Percentiles rank a stretch among this genome's conserved stretches.
phyloP scores from a whole-genome alignment of 2,888 invertebrate species.

The Drymonia ruficornis region DNA sequence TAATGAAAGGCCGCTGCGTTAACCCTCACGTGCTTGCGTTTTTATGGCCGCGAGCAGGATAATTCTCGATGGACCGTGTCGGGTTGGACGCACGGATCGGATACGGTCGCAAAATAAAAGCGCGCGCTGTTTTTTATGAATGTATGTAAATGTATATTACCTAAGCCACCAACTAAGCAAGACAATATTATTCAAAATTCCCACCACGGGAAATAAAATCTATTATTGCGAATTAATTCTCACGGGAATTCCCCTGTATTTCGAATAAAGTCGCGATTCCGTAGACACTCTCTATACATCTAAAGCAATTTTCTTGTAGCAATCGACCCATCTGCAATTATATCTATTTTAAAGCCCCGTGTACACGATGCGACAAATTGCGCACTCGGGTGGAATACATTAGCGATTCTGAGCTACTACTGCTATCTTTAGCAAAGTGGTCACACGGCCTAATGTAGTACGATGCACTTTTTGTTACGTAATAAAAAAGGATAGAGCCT shows the following conservation, averaged over 20 bases:
- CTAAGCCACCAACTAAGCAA: too few species aligned
- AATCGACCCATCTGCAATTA: not conserved
- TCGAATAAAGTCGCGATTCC: too few species aligned
- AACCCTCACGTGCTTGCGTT: slow-evolving; percentile 17
- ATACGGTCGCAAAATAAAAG: not conserved
- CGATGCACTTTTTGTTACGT: not conserved
- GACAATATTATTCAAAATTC: too few species aligned
- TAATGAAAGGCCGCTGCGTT: slow-evolving; percentile 30
- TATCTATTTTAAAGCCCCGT: not conserved
- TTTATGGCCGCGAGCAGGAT: not conserved
- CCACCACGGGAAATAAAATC: too few species aligned
- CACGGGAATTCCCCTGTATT: too few species aligned
- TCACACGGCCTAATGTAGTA: not conserved
- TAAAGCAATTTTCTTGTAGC: not conserved
- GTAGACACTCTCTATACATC: not conserved
- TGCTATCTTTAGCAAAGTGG: slow-evolving; percentile 3
- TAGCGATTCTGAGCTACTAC: not conserved
- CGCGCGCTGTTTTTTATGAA: too few species aligned
- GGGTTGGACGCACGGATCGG: too few species aligned
- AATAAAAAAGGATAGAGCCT: not conserved
- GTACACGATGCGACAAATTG: slow-evolving; percentile 7
- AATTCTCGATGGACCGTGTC: not conserved
- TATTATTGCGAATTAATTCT: too few species aligned
- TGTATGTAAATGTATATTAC: too few species aligned
- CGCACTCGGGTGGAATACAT: not conserved